Evolutionary conservation across 2,113 vertebrate species (phyloP), one percentile per base, ranked within the genome.

Genomic region (Phrynosoma platyrhinos): DNA sequence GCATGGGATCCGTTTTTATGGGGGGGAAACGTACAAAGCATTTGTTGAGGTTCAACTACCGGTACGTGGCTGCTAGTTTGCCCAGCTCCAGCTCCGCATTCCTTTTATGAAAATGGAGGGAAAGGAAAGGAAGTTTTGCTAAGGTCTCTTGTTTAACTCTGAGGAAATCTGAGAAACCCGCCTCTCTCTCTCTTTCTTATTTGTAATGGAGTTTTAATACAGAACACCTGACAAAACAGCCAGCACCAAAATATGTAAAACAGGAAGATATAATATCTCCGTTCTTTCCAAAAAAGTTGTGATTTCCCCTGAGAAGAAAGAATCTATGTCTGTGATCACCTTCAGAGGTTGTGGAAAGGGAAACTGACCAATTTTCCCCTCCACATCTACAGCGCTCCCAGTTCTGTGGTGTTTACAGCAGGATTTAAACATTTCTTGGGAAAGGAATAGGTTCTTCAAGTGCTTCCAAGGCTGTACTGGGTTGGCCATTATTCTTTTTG

Each of bases 1-100:
- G 94, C 95, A 94, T 93, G 93, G 92, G 93, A 90, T 95, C 89
- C 85, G 87, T 94, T 96, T 95, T 95, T 94, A 94, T 89, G 94
- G 93, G 93, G 93, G 93, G 93, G 93, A 94, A 94, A 93, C 88
- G n/a, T 92, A 94, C 80, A 89, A 94, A 96, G 91, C 92, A 95
- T 94, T 92, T 89, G 90, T 92, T 87, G 92, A 95, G 93, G 92
- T 94, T 96, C 94, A 94, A 91, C 91, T 91, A 92, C n/a, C n/a
- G n/a, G n/a, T n/a, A n/a, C 90, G 93, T 92, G 93, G 95, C 92
- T 84, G 87, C 88, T 55, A 96, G 91, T 92, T 74, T 81, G 92
- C 25, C 23, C 36, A 36, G 36, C 36, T 36, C 25, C 92, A 90
- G 91, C 94, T 95, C 95, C 96, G 96, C 95, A 96, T 96, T 96